Evolutionary conservation across 2,888 invertebrate species (phyloP), one percentile per base, ranked within the genome.

Genomic region (Cantharis rufa): DNA sequence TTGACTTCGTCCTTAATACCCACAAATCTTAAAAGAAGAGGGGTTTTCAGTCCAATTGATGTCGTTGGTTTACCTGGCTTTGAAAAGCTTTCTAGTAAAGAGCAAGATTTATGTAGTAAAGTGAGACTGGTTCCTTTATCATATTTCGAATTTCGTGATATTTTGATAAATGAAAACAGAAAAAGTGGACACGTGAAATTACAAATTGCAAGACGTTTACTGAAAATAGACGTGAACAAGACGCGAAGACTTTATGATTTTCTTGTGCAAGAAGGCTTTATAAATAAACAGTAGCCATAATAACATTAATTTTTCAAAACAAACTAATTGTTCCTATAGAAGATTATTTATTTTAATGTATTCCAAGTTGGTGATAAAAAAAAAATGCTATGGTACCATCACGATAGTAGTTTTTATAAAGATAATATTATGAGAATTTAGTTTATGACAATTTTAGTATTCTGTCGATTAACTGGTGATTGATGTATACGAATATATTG

Each of bases 141-240:
- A 15, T 98, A 94, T 86, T 87, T 95, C 79, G 94, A 95, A 75
- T 94, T 96, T 83, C 95, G 95, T 84, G 91, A 92, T 62, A 89
- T 93, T 69, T 88, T 98, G 7, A 91, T 95, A 48, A 86, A 90
- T 0, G 97, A 97, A 86, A 95, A 94, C 87, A 90, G 92, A 78
- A 96, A 94, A 86, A 89, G 91, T 77, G 94, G 95, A 0, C 92
- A 91, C 76, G 88, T 98, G 7, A 91, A 93, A 78, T 89, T 98
- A 78, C 92, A 95, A 1, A 95, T 96, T 85, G 97, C 97, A 0
- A 90, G 98, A 71, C 91, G 91, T 64, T 90, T 97, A 66, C 91
- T 97, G 62, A 97, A 97, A 88, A 98, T 98, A 82, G 97, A 98
- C 89, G 98, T 98, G 2, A 97, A 97, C 87, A 95, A 95, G 87